phyloP scores from a whole-genome alignment of 2,797 vertebrate genomes.

The Acomys russatus region DNA sequence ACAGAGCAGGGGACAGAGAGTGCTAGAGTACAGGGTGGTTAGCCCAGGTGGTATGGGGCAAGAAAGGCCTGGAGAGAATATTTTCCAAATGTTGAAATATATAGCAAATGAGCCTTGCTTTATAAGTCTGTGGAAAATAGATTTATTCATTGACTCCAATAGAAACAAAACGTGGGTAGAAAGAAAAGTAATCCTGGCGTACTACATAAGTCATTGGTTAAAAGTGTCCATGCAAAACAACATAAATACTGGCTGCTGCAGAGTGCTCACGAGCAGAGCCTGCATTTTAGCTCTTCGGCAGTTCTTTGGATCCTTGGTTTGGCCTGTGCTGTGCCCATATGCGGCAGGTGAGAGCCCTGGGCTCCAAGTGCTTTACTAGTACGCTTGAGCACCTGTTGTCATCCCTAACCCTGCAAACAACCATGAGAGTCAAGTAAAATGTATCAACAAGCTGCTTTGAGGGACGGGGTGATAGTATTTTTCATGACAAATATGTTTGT shows the following conservation, averaged over 20 bases:
- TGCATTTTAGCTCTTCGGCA: not conserved
- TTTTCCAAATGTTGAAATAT: not conserved
- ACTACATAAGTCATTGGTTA: slow-evolving; percentile 15
- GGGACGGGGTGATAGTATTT: not conserved
- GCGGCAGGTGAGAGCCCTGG: not conserved
- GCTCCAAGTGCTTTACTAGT: not conserved
- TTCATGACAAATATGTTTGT: slow-evolving; percentile 53
- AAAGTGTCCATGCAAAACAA: slow-evolving; percentile 42
- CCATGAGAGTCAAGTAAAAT: not conserved
- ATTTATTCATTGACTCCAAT: slow-evolving; percentile 28
- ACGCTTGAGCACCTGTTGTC: not conserved
- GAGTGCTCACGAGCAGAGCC: not conserved
- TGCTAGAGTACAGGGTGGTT: not conserved
- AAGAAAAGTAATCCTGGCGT: slow-evolving; percentile 9
- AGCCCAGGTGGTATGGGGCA: not conserved
- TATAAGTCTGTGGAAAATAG: not conserved
- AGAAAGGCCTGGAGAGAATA: not conserved
- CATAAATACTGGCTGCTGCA: slow-evolving; percentile 15
- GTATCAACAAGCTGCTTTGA: slow-evolving; percentile 45
- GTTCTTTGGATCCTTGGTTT: slow-evolving; percentile 16
- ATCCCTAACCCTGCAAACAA: not conserved
- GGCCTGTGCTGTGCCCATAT: not conserved
- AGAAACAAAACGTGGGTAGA: slow-evolving; percentile 20
- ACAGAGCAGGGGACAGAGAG: not conserved
- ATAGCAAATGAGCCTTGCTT: not conserved